Evolutionary conservation across 2,797 vertebrate species (phyloP).

Genomic region (Valencia hispanica): DNA sequence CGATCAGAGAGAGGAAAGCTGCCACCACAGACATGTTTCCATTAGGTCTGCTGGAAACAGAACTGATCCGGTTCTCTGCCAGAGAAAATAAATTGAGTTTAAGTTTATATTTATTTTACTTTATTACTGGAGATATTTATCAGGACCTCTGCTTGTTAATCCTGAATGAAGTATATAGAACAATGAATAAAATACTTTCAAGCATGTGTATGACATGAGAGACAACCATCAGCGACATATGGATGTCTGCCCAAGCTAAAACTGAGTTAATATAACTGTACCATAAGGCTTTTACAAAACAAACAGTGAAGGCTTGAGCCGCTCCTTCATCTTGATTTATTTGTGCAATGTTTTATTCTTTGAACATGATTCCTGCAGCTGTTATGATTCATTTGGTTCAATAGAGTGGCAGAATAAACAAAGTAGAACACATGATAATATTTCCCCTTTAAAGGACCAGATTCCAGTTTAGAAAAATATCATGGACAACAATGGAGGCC

Average conservation of each 20-base stretch:
- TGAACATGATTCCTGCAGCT: not conserved
- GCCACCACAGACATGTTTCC: constrained; percentile 1
- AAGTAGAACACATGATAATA: too few species aligned
- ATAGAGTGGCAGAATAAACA: too few species aligned
- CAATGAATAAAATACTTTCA: not conserved
- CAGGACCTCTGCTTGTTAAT: too few species aligned
- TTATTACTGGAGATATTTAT: too few species aligned
- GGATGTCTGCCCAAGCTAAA: not conserved
- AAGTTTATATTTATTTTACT: not conserved
- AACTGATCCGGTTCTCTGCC: not conserved
- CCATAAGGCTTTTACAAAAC: too few species aligned
- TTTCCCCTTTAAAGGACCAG: too few species aligned
- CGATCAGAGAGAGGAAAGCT: constrained; percentile 23
- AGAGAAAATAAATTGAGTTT: not conserved
- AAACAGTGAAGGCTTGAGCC: too few species aligned
- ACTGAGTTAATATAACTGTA: too few species aligned
- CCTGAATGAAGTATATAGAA: not conserved
- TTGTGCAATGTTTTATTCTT: not conserved
- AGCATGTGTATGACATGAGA: not conserved
- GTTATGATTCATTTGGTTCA: too few species aligned
- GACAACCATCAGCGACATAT: not conserved
- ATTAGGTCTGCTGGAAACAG: constrained; percentile 13
- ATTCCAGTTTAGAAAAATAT: too few species aligned
- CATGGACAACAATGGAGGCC: not conserved
- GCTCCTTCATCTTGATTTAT: too few species aligned